Evolutionary conservation across 2,888 invertebrate species (phyloP), one percentile per base, ranked within the genome.

Genomic region (Brachycybe producta): DNA sequence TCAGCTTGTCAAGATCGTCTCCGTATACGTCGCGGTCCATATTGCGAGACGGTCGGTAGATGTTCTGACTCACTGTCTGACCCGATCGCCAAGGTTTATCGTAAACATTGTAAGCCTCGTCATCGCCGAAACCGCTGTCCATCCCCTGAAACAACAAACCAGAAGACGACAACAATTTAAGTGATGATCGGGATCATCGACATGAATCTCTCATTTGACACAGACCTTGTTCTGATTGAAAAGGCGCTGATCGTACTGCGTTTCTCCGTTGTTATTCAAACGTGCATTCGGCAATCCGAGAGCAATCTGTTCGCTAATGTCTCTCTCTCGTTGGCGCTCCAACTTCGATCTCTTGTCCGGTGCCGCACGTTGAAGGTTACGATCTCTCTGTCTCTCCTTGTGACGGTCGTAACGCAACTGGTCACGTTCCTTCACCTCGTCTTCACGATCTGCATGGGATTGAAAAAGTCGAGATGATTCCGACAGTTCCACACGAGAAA

Each of bases 301-400:
- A 0, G 98, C 98, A 58, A 98, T 97, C 72, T 97, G 92, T 65
- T 99, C 98, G 7, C 92, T 94, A 52, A 98, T 92, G 63, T 98
- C 98, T 3, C 98, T 78, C 60, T 98, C 98, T 2, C 92, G 75
- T 62, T 91, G 88, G 36, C 84, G 76, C 61, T 86, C 86, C 49
- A 95, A 67, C 60, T 90, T 85, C 0, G 87, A 80, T 60, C 71
- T 64, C 56, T 94, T 95, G 62, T 97, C 95, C 0, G 94, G 94
- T 0, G 91, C 92, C 1, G 92, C 91, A 48, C 94, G 74, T 0
- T 90, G 82, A 24, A 97, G 71, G 68, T 98, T 98, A 45, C 94
- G 73, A 54, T 98, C 95, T 5, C 95, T 72, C 54, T 90, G 88
- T 13, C 95, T 71, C 56, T 95, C 94, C 60, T 86, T 84, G 61